A percentile compares a stretch with the other conserved stretches of the same genome.
phyloP scores from a whole-genome alignment of 2,888 invertebrate species.

The Drosophila paramelanica region DNA sequence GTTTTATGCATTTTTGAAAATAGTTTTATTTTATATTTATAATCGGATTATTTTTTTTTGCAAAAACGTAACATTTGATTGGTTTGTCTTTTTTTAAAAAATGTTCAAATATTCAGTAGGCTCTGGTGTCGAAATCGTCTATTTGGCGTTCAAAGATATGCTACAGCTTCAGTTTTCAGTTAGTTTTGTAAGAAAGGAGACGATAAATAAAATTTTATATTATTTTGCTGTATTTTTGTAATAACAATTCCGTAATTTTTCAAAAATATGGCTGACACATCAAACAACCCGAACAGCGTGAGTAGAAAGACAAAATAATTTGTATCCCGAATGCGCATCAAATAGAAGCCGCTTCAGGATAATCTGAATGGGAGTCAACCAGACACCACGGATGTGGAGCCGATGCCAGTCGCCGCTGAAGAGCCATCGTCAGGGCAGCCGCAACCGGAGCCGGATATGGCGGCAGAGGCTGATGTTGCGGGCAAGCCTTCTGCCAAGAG shows the following conservation, averaged over 20 bases:
- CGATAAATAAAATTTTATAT: neutral
- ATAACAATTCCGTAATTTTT: neutral
- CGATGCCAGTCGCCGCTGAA: neutral
- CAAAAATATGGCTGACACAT: neutral
- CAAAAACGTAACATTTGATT: too few relatives aligned
- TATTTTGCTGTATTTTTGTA: neutral
- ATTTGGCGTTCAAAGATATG: neutral
- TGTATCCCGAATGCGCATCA: neutral
- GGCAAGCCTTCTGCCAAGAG: fast-evolving
- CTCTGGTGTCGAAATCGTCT: neutral
- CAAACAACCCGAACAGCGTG: neutral
- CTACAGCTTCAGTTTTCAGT: neutral
- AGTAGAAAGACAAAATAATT: neutral
- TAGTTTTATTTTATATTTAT: too few relatives aligned
- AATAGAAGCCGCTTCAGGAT: neutral
- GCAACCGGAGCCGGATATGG: neutral
- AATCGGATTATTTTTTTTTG: too few relatives aligned
- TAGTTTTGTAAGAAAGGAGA: neutral
- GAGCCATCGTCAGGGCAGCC: neutral
- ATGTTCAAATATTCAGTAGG: neutral
- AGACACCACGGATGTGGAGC: neutral
- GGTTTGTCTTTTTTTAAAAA: neutral
- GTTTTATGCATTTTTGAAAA: too few relatives aligned
- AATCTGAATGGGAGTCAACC: fast-evolving
- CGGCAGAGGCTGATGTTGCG: neutral